A percentile compares a stretch with the other conserved stretches of the same genome.
Conservation (phyloP, 1,140 invertebrate genomes). For the Brachionus sp. region DNA sequence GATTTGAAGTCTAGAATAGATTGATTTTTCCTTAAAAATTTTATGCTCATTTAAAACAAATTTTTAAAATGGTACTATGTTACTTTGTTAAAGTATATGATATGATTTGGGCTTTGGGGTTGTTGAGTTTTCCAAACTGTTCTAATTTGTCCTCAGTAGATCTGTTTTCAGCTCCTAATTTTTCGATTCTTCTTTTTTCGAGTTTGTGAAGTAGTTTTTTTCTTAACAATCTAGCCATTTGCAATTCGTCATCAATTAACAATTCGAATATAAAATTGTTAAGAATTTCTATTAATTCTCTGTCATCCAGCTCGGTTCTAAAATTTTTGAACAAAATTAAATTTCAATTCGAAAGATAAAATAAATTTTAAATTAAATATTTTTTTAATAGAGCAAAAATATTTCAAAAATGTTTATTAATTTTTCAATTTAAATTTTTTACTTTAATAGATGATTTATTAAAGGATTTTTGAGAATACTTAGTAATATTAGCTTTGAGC, state of each 20-base stretch:
- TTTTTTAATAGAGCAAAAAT: too few species aligned
- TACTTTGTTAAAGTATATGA: not conserved
- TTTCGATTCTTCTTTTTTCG: slow-evolving; percentile 57
- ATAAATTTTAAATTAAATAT: too few species aligned
- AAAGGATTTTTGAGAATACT: too few species aligned
- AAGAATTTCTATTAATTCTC: slow-evolving; percentile 48
- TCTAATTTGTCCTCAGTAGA: not conserved
- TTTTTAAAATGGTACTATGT: slow-evolving; percentile 50
- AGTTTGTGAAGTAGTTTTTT: slow-evolving; percentile 86
- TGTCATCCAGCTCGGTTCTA: slow-evolving; percentile 4
- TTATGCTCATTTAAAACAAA: slow-evolving; percentile 54
- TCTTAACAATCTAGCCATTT: slow-evolving; percentile 79
- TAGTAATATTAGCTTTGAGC: too few species aligned
- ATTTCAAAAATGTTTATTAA: not conserved
- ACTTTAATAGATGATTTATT: too few species aligned
- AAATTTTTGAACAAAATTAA: not conserved
- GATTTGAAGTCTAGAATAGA: slow-evolving; percentile 84
- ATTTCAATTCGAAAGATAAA: too few species aligned
- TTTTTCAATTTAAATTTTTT: not conserved
- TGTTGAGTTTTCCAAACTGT: not conserved
- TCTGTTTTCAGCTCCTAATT: not conserved
- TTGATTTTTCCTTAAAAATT: not conserved
- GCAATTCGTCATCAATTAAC: slow-evolving; percentile 75
- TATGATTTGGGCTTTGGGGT: not conserved
- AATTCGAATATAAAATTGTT: slow-evolving; percentile 73